phyloP scores from a whole-genome alignment of 2,888 invertebrate species.

The Catocala sponsa region DNA sequence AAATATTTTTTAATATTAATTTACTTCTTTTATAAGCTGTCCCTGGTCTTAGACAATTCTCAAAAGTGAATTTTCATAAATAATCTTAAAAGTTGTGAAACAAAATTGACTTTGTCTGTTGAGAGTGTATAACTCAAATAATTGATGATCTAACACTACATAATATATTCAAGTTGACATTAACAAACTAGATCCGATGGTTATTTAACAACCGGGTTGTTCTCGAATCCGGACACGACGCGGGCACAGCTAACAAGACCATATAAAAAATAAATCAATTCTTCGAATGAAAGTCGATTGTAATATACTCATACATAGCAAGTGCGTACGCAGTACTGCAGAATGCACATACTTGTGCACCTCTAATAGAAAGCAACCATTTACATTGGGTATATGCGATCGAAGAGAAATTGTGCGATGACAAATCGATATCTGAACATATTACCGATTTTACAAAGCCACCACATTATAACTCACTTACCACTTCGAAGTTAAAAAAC shows the following conservation, averaged over 20 bases:
- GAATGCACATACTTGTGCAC: background rate
- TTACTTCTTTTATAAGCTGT: background rate
- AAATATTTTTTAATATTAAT: too few species aligned
- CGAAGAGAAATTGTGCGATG: constrained; percentile 46
- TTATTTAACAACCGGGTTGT: background rate
- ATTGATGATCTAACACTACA: too few species aligned
- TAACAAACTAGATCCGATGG: background rate
- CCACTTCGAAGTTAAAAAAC: too few species aligned
- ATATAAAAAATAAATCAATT: constrained; percentile 28
- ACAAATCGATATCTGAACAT: constrained; percentile 30
- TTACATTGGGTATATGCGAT: constrained; percentile 14
- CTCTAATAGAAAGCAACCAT: constrained; percentile 39
- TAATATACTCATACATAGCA: constrained; percentile 26
- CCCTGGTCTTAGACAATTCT: too few species aligned
- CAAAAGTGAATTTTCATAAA: too few species aligned
- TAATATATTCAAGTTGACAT: background rate
- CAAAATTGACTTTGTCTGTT: too few species aligned
- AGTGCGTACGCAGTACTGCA: constrained; percentile 19
- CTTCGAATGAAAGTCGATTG: constrained; percentile 33
- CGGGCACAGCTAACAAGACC: constrained; percentile 6
- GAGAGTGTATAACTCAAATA: too few species aligned
- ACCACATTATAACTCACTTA: too few species aligned
- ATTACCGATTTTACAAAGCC: too few species aligned
- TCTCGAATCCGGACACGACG: background rate
- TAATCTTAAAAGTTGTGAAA: too few species aligned